phyloP scores from a whole-genome alignment of 1,140 invertebrate genomes.

The Lordiphosa mommai region DNA sequence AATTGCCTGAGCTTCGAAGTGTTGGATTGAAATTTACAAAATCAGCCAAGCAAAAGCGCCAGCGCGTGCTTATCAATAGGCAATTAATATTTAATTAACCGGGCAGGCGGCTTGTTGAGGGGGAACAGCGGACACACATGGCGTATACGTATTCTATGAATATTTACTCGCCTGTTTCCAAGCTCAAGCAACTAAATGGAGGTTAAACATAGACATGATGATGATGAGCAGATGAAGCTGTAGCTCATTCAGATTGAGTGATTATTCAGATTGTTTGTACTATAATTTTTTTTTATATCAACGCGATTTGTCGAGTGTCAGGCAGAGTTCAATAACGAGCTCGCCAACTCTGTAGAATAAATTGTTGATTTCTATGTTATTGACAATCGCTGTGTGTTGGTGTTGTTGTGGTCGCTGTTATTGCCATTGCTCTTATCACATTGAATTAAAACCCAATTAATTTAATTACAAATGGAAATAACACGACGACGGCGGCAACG shows the following conservation, averaged over 20 bases:
- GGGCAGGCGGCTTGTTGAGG: conserved; percentile 26
- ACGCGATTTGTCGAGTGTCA: conserved; percentile 70
- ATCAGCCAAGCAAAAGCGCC: conserved; percentile 28
- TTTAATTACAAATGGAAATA: conserved; percentile 79
- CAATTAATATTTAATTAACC: conserved; percentile 79
- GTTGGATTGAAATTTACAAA: conserved; percentile 13
- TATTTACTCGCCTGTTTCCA: conserved; percentile 10
- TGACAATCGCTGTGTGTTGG: conserved; percentile 39
- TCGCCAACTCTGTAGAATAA: conserved; percentile 7
- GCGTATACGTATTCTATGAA: conserved; percentile 48
- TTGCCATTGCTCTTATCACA: conserved; percentile 42
- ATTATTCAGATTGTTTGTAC: conserved; percentile 64
- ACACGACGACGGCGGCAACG: conserved; percentile 42
- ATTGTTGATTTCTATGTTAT: conserved; percentile 41
- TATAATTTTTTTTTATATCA: conserved; percentile 73
- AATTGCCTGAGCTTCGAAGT: neutral
- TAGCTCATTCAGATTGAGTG: conserved; percentile 40
- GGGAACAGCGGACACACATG: conserved; percentile 29
- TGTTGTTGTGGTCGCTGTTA: conserved; percentile 1
- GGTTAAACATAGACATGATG: conserved; percentile 40
- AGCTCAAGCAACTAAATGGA: conserved; percentile 12
- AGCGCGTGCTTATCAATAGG: conserved; percentile 58
- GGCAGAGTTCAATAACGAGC: conserved; percentile 66
- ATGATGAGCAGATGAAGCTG: conserved; percentile 14
- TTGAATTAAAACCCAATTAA: conserved; percentile 79